Evolutionary conservation across 2,797 vertebrate species (phyloP), one percentile per base, ranked within the genome.

Genomic region (Spea hammondii): DNA sequence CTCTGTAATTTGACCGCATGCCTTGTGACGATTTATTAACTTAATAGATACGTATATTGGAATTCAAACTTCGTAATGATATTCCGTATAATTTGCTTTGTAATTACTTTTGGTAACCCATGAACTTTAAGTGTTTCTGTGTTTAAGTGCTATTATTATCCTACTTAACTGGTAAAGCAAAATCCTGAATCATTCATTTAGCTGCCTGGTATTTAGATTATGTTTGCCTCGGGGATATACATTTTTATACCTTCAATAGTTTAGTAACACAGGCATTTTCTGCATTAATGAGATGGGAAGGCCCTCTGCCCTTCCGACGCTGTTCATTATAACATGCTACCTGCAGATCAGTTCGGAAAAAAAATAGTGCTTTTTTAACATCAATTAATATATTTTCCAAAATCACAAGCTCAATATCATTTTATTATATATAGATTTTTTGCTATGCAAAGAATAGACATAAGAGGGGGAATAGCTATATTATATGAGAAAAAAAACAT

Each of bases 231-330:
- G 13, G 53, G 76, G 77, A 47, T 73, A 79, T 68, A 62, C 12
- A 74, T 68, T 68, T 71, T 73, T 73, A 68, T 47, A 68, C 54
- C 47, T 74, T 79, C 65, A 65, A 60, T 68, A 73, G 70, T 79
- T 73, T 79, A 68, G 12, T 69, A 73, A 67, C 71, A 51, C n/a
- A 55, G 66, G 62, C 67, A 69, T 50, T 69, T 69, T 69, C 48
- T 69, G 48, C 54, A 79, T 53, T 79, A 79, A 68, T 68, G 54
- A 73, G 77, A 68, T 79, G 59, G 44, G 64, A 72, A 65, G 65
- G 77, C 32, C 71, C 46, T 55, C 47, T 79, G 77, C 65, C 70
- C 70, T 73, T 68, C 50, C 62, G 55, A 54, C 54, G 45, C 9
- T 65, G 60, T 65, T 71, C 64, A 68, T 53, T 68, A 79, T 62